Conservation (phyloP, 2,888 invertebrate genomes). For the Isotomurus palustris region DNA sequence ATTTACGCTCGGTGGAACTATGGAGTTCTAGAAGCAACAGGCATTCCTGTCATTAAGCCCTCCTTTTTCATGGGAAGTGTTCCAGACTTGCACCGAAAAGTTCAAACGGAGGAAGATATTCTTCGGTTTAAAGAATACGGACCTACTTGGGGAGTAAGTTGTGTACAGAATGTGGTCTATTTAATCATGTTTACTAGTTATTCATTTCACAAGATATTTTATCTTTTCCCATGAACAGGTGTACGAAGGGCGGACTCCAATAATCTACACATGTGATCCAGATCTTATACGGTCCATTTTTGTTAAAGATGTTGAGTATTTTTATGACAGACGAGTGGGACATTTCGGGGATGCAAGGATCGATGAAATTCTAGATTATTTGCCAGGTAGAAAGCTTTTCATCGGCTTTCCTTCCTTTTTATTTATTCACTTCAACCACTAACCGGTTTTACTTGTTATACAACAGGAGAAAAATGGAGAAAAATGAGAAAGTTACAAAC, state of each 20-base stretch:
- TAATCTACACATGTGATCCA: slow-evolving; percentile 30
- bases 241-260: slow-evolving; percentile 32
- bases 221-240: slow-evolving; percentile 13
- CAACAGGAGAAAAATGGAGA: slow-evolving; percentile 31
- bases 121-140: slow-evolving; percentile 34
- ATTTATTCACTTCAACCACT: too few relatives aligned
- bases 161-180: neutral
- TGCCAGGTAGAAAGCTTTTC: too few relatives aligned
- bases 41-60: slow-evolving; percentile 32
- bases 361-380: slow-evolving; percentile 34
- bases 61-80: slow-evolving; percentile 35
- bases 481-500: slow-evolving; percentile 32
- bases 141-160: slow-evolving; percentile 36
- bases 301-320: slow-evolving; percentile 28
- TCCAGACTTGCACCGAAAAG: slow-evolving; percentile 28
- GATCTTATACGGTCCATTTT: slow-evolving; percentile 27
- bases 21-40: slow-evolving; percentile 32
- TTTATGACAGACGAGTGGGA: slow-evolving; percentile 22
- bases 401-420: too few relatives aligned
- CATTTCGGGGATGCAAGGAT: slow-evolving; percentile 29
- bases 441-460: too few relatives aligned
- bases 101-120: slow-evolving; percentile 36
- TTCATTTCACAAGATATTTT: neutral
- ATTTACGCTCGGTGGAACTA: slow-evolving; percentile 43
- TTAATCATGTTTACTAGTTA: neutral